phyloP scores from a whole-genome alignment of 2,113 vertebrate genomes.

The Parus major region DNA sequence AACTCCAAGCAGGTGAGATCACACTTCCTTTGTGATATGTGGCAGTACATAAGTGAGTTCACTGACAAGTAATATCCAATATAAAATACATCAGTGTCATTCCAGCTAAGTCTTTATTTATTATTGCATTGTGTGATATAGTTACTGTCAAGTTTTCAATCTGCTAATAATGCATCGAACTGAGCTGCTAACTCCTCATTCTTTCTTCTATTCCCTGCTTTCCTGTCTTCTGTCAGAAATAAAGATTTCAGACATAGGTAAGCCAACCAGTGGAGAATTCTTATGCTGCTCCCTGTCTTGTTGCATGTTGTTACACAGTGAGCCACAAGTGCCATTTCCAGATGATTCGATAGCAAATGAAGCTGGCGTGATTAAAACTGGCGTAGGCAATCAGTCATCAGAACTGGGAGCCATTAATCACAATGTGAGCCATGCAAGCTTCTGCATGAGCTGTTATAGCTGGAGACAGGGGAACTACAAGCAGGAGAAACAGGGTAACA shows the following conservation, averaged over 20 bases:
- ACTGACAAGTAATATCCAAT: conserved; percentile 66
- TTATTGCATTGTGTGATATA: conserved; percentile 66
- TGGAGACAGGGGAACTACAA: neutral
- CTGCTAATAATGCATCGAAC: conserved; percentile 78
- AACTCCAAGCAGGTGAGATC: conserved; percentile 15
- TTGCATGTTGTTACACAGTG: conserved; percentile 72
- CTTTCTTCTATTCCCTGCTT: conserved; percentile 82
- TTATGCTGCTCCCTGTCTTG: conserved; percentile 67
- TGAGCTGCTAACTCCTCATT: conserved; percentile 79
- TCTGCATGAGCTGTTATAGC: conserved; percentile 1
- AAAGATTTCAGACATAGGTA: conserved; percentile 99
- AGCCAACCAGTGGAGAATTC: conserved; percentile 79
- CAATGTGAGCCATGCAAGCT: neutral
- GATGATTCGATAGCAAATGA: conserved; percentile 54
- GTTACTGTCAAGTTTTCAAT: conserved; percentile 78
- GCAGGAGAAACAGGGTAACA: neutral
- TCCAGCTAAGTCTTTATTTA: conserved; percentile 76
- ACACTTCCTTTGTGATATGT: conserved; percentile 5
- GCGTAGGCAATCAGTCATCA: conserved; percentile 39
- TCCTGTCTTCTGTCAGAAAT: conserved; percentile 93
- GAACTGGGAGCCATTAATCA: conserved; percentile 57
- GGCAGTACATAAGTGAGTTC: conserved; percentile 54
- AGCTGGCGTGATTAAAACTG: conserved; percentile 50
- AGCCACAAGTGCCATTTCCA: conserved; percentile 61
- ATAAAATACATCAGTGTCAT: conserved; percentile 72